These are phyloP conservation scores for Hippocampus mohnikei DNA, from an alignment of 2,113 vertebrate species.

Conservation along the genomic window DNA sequence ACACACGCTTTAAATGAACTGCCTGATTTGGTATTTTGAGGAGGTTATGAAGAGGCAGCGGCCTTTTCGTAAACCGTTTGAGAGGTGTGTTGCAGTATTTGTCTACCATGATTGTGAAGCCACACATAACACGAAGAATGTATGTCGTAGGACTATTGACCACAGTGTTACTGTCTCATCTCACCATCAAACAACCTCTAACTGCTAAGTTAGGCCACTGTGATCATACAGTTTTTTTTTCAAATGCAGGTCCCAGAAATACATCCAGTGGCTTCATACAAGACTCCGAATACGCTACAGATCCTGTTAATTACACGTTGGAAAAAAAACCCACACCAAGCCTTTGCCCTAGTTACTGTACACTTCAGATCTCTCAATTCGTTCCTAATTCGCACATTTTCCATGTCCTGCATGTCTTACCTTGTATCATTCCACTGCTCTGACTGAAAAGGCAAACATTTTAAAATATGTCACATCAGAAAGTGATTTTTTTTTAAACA, in stretches of 20 bases:
- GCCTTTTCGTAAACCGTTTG: not conserved
- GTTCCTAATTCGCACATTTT: not conserved
- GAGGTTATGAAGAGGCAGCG: not conserved
- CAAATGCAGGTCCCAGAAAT: not conserved
- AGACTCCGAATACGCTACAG: not conserved
- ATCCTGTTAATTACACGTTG: constrained; percentile 3
- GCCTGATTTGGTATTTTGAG: not conserved
- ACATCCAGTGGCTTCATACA: not conserved
- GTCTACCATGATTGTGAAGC: not conserved
- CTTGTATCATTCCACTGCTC: not conserved
- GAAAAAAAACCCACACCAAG: not conserved
- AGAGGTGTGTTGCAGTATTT: not conserved
- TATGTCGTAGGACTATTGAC: not conserved
- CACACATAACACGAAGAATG: not conserved
- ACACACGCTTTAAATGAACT: not conserved
- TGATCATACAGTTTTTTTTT: not conserved
- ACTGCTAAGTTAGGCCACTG: not conserved
- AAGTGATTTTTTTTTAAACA: too few species aligned
- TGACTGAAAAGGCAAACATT: not conserved
- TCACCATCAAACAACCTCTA: not conserved
- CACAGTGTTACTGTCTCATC: not conserved
- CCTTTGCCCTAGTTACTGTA: constrained; percentile 3
- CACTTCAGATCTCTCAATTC: not conserved
- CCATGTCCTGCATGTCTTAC: not conserved
- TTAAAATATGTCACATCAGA: too few species aligned